phyloP scores from a whole-genome alignment of 2,797 vertebrate genomes.

The Ctenopoma multispine region DNA sequence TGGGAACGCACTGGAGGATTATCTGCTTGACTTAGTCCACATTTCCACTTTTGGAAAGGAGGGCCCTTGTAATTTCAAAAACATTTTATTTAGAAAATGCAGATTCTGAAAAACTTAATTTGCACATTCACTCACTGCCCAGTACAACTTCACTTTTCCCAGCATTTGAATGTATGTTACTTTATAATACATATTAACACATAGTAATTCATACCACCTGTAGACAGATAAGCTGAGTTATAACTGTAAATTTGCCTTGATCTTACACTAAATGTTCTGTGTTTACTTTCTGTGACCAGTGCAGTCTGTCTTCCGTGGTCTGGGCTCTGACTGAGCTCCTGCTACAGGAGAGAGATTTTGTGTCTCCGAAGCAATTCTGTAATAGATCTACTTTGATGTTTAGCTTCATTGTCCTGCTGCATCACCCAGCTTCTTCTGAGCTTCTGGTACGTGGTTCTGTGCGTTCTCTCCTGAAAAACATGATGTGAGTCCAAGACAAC shows the following conservation, averaged over 20 bases:
- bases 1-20: constrained; percentile 14
- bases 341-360: too few relatives aligned
- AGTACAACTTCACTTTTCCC: background rate
- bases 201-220: background rate
- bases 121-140: background rate
- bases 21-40: constrained; percentile 33
- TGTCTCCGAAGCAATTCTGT: too few relatives aligned
- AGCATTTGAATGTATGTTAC: background rate
- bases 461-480: too few relatives aligned
- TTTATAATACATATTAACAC: background rate
- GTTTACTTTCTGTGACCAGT: background rate
- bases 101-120: background rate
- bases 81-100: constrained; percentile 9
- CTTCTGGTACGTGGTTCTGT: too few relatives aligned
- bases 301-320: background rate
- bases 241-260: background rate
- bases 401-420: too few relatives aligned
- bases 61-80: background rate
- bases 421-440: too few relatives aligned
- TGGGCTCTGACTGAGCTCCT: too few relatives aligned
- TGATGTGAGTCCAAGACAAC: too few relatives aligned
- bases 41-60: constrained; percentile 13
- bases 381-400: too few relatives aligned
- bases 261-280: background rate
- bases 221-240: background rate